phyloP scores from a whole-genome alignment of 2,113 vertebrate species.

The Trachemys scripta region DNA sequence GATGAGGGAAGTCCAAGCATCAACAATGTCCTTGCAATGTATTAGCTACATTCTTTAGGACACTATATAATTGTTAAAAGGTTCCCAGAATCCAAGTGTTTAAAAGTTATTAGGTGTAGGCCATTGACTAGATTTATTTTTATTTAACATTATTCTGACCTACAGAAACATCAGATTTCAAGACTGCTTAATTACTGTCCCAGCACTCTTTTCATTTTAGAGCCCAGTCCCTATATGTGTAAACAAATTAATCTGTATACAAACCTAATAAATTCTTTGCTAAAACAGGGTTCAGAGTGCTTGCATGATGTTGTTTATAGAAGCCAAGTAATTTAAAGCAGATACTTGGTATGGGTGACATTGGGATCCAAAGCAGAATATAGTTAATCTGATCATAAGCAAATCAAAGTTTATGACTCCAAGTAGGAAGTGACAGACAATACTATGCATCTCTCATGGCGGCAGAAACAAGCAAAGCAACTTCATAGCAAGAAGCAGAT shows the following conservation, averaged over 20 bases:
- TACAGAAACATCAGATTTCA: neutral
- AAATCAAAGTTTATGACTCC: neutral
- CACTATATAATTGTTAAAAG: neutral
- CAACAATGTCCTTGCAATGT: neutral
- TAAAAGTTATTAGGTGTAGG: neutral
- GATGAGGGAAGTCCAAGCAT: neutral
- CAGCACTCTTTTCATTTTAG: neutral
- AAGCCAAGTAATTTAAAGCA: neutral
- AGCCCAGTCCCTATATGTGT: neutral
- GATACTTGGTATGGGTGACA: neutral
- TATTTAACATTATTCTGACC: accelerated
- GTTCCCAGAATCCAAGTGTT: neutral
- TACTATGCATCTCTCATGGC: neutral
- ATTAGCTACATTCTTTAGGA: neutral
- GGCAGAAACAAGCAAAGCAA: neutral
- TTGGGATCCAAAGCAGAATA: neutral
- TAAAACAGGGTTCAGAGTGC: neutral
- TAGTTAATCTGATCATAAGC: neutral
- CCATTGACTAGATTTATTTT: neutral
- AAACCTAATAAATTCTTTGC: accelerated
- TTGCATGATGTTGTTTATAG: neutral
- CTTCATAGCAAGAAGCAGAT: neutral
- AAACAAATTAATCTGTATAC: neutral
- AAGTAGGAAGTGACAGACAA: neutral
- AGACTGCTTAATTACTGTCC: neutral